phyloP scores from a whole-genome alignment of 2,797 vertebrate species.

The Austrolebias charrua region DNA sequence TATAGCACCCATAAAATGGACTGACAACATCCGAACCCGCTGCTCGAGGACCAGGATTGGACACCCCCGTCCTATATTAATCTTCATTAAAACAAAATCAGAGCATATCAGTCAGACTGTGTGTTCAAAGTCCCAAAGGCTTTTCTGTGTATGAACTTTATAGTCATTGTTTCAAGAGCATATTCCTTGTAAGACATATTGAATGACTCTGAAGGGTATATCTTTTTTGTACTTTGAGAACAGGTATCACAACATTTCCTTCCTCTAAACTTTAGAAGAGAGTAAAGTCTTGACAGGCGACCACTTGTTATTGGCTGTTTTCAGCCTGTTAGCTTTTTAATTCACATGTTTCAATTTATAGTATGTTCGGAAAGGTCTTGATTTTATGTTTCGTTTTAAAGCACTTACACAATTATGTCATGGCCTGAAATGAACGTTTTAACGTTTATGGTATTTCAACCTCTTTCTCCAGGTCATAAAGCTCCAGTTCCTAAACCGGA shows the following conservation, averaged over 20 bases:
- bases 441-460: slow-evolving; percentile 8
- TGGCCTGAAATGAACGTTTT: neutral
- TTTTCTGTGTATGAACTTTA: neutral
- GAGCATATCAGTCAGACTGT: neutral
- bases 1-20: no score
- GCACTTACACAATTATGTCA: neutral
- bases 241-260: slow-evolving; percentile 6
- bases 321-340: neutral
- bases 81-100: neutral
- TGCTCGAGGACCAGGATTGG: no score
- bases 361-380: neutral
- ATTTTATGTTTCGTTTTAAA: neutral
- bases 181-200: neutral
- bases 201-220: neutral
- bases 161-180: neutral
- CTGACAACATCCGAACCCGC: no score
- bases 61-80: neutral
- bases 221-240: slow-evolving; percentile 3
- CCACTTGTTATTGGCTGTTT: neutral
- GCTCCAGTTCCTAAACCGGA: slow-evolving; percentile 83
- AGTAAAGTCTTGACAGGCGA: slow-evolving; percentile 15
- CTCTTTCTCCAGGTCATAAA: slow-evolving; percentile 85
- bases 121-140: neutral
- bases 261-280: neutral
- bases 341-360: neutral